These are phyloP conservation scores for Sakesphorus luctuosus DNA, from an alignment of 2,113 vertebrate species.

Conservation along the genomic window DNA sequence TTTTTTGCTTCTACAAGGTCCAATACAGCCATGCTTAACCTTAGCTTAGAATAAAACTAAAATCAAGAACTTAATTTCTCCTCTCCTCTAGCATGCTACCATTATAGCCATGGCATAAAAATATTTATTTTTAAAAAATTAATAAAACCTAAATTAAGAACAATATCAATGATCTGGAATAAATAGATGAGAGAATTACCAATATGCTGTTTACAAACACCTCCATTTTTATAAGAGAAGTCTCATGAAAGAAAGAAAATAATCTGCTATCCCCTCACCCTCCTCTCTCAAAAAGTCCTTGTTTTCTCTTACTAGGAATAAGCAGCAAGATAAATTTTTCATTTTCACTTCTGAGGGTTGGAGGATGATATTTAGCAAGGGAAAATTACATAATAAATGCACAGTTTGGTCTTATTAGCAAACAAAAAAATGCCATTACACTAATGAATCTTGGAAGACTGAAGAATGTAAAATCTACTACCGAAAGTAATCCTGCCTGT, in stretches of 20 bases:
- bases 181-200: neutral
- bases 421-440: neutral
- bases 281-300: neutral
- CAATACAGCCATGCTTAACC: neutral
- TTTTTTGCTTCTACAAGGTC: neutral
- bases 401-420: neutral
- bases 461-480: neutral
- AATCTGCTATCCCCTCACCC: accelerated
- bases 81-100: neutral
- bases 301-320: neutral
- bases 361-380: neutral
- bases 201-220: neutral
- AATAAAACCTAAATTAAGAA: neutral
- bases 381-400: neutral
- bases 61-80: neutral
- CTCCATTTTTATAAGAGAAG: neutral
- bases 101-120: neutral
- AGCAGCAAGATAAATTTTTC: neutral
- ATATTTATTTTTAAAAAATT: neutral
- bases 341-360: neutral
- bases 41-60: neutral
- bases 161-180: neutral
- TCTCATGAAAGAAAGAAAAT: neutral
- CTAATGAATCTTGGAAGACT: neutral
- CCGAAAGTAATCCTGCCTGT: neutral